phyloP scores from a whole-genome alignment of 2,888 invertebrate species.

The Balanococcus diminutus region DNA sequence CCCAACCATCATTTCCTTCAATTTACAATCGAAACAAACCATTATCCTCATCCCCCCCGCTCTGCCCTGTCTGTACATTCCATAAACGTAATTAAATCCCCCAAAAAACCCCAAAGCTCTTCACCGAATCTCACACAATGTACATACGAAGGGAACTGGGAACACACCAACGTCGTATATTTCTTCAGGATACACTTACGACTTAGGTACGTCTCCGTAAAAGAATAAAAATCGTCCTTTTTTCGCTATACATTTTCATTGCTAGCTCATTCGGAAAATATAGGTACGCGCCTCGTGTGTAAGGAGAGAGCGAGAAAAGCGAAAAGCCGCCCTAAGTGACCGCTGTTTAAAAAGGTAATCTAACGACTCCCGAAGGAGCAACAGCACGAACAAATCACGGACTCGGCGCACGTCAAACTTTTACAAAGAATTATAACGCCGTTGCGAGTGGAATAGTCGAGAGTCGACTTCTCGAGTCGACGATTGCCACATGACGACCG shows the following conservation, averaged over 20 bases:
- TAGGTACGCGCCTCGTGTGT: background rate
- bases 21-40: too few species aligned
- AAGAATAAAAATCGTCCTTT: constrained; percentile 3
- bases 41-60: too few species aligned
- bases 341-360: constrained; percentile 26
- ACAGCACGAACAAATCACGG: background rate
- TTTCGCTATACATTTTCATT: background rate
- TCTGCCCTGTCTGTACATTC: background rate
- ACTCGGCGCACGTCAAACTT: background rate
- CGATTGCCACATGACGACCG: background rate
- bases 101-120: background rate
- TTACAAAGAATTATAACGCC: constrained; percentile 18
- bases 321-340: background rate
- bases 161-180: background rate
- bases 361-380: constrained; percentile 19
- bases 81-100: background rate
- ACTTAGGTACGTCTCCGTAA: background rate
- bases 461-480: background rate
- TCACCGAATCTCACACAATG: background rate
- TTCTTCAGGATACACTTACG: background rate
- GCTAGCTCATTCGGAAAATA: background rate
- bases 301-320: background rate
- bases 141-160: background rate
- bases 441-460: background rate
- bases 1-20: too few species aligned